These are phyloP conservation scores for Caenorhabditis sp. DNA, from an alignment of 2,888 invertebrate genomes.

Conservation along the genomic window DNA sequence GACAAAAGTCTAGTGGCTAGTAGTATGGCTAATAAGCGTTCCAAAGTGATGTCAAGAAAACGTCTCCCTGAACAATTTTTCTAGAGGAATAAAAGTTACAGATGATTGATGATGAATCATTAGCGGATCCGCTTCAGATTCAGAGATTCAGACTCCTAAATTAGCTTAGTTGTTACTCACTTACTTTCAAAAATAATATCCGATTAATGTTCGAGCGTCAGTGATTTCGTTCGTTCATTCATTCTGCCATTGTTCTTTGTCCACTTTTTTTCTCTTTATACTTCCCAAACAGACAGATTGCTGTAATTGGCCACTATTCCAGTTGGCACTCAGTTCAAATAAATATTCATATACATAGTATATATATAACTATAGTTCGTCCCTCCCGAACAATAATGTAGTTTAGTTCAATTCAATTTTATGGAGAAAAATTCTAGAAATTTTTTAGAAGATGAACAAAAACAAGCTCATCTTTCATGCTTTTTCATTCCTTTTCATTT, in stretches of 20 bases:
- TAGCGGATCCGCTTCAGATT: neutral
- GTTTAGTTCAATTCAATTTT: neutral
- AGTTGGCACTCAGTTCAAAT: conserved; percentile 35
- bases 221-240: conserved; percentile 5
- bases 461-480: no score
- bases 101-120: conserved; percentile 1
- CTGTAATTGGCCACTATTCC: conserved; percentile 28
- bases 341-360: neutral
- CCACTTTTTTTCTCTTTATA: neutral
- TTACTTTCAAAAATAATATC: no score
- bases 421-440: no score
- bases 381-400: neutral
- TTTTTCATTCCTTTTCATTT: no score
- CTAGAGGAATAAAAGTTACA: neutral
- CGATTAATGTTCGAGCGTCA: conserved; percentile 43
- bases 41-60: conserved; percentile 1
- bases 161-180: conserved; percentile 48
- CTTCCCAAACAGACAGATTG: conserved; percentile 18
- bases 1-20: no score
- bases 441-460: no score
- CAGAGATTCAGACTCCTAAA: conserved; percentile 3
- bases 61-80: no score
- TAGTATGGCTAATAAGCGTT: no score
- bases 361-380: conserved; percentile 11
- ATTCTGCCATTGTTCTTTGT: conserved; percentile 6